Base-by-base conservation (phyloP, 1,140 invertebrate species). In the Lethrus apterus region DNA sequence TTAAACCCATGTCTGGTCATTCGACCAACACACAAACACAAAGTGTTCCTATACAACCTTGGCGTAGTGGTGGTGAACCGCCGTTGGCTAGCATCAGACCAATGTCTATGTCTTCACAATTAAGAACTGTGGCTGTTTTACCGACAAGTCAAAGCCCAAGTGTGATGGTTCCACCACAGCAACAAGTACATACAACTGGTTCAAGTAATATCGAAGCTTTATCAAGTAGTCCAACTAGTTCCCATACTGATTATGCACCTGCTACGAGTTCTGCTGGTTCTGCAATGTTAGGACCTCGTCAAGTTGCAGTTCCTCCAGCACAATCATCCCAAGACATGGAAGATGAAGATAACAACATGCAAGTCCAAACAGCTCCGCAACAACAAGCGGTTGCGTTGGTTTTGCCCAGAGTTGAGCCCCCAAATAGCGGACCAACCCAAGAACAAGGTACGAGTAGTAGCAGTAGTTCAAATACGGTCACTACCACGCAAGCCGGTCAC, bases 11-110 rank as follows among this genome's bases (percentile, higher is more conserved):
- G 83, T 83, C 90, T 9, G 87, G 60, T 24, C 60, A 61, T 46
- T 64, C 60, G 4, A 64, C 62, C 5, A 63, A 63, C 47, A 63
- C 59, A 24, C 63, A 65, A 60, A 70, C 72, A 11, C 70, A 73
- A 33, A 72, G 71, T 56, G 58, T 78, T 54, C 68, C 77, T 52
- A 69, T 80, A 58, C 69, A 74, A 58, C 70, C 76, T 50, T 66
- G 76, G 73, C 60, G 79, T 24, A 78, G 75, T 32, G 62, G 70
- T 10, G 75, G 79, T 3, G 84, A 88, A 60, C 88, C 87, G 1
- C 87, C 87, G 3, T 75, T 92, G 42, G 92, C 91, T 5, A 93
- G 90, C 54, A 95, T 96, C 52, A 72, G 90, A 10, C 93, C 93
- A 0, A 93, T 94, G 81, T 89, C 81, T 42, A 80, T 73, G 47